These are phyloP conservation scores for Takifugu flavidus DNA, from an alignment of 2,113 vertebrate species.

Conservation along the genomic window DNA sequence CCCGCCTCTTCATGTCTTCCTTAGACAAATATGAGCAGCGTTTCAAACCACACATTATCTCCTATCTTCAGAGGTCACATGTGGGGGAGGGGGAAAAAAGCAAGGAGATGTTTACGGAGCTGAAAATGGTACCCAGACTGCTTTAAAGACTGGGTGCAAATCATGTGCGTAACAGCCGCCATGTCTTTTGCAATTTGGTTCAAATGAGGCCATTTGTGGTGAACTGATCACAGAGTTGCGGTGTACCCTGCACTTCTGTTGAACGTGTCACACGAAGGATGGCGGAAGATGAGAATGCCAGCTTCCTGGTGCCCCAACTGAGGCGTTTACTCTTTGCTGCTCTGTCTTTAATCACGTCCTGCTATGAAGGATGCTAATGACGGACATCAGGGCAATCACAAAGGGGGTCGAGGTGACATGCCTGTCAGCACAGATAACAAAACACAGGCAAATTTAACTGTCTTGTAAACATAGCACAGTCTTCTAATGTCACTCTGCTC, in stretches of 20 bases:
- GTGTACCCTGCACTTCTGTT: conserved; percentile 29
- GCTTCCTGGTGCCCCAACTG: not conserved
- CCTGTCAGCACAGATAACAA: conserved; percentile 13
- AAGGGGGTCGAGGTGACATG: conserved; percentile 23
- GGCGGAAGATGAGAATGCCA: conserved; percentile 11
- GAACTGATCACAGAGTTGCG: conserved; percentile 35
- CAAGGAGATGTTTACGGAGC: conserved; percentile 23
- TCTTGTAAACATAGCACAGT: conserved; percentile 15
- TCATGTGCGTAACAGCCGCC: conserved; percentile 32
- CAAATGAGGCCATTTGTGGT: conserved; percentile 24
- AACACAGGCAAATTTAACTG: conserved; percentile 21
- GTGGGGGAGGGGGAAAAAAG: conserved; percentile 11
- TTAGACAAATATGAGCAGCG: conserved; percentile 32
- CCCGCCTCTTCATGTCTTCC: conserved; percentile 35
- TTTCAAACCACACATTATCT: conserved; percentile 29
- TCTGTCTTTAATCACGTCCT: conserved; percentile 42
- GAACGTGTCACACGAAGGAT: conserved; percentile 15
- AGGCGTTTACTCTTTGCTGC: conserved; percentile 20
- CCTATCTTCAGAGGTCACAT: conserved; percentile 16
- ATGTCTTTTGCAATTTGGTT: conserved; percentile 24
- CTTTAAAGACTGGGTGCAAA: conserved; percentile 57
- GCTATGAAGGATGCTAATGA: conserved; percentile 38
- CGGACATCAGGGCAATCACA: conserved; percentile 26
- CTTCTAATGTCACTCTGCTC: conserved; percentile 13
- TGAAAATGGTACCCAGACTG: conserved; percentile 44